Conservation (phyloP, 2,797 vertebrate genomes). For the Schizothorax lantsangensis region DNA sequence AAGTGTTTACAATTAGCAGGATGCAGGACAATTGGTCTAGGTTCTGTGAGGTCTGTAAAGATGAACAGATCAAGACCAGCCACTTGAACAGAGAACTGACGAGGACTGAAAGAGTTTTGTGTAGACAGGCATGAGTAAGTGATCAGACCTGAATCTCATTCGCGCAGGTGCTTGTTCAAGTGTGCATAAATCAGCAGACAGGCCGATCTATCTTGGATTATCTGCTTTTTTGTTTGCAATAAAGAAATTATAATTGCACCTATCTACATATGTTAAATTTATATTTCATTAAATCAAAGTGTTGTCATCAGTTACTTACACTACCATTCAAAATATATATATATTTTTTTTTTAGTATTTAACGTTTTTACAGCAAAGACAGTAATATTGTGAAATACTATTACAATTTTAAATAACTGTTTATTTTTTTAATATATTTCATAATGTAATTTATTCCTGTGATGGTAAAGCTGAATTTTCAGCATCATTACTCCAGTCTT, state of each 20-base stretch:
- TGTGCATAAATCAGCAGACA: slow-evolving; percentile 37
- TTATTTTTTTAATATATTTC: no score
- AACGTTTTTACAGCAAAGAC: no score
- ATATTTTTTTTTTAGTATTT: no score
- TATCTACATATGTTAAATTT: no score
- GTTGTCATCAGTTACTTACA: background rate
- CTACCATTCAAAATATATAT: background rate
- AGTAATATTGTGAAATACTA: no score
- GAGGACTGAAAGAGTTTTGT: slow-evolving; percentile 5
- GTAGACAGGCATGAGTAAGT: slow-evolving; percentile 1
- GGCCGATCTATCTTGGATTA: background rate
- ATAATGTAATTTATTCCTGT: no score
- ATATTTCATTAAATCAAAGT: background rate
- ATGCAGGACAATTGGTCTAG: slow-evolving; percentile 41
- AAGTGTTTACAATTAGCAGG: slow-evolving; percentile 55
- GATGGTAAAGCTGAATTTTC: no score
- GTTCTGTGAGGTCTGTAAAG: slow-evolving; percentile 35
- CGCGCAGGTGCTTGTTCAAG: slow-evolving; percentile 31
- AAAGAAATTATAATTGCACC: background rate
- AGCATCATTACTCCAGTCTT: no score
- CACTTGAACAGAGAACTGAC: slow-evolving; percentile 30
- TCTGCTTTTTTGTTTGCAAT: background rate
- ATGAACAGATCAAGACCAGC: slow-evolving; percentile 44
- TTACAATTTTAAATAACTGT: no score
- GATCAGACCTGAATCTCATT: slow-evolving; percentile 42